Conservation (phyloP, 1,140 invertebrate genomes). For the Drosophila pectinifera region DNA sequence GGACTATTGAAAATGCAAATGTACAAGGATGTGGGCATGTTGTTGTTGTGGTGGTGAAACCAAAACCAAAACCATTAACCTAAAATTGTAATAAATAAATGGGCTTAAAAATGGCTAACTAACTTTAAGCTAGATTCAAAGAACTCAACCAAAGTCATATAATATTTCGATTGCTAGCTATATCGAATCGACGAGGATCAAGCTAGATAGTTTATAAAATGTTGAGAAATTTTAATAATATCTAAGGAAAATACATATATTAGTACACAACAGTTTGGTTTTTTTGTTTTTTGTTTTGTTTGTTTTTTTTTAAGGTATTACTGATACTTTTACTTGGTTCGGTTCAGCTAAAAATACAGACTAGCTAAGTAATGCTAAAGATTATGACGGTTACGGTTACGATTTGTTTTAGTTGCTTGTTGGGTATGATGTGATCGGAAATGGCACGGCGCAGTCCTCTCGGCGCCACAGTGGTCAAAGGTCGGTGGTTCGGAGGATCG, state of each 20-base stretch:
- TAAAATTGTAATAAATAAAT: slow-evolving; percentile 33
- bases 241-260: slow-evolving; percentile 45
- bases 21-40: slow-evolving; percentile 46
- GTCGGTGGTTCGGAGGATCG: slow-evolving; percentile 1
- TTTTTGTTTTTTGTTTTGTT: slow-evolving; percentile 2
- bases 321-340: slow-evolving; percentile 19
- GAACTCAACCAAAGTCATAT: slow-evolving; percentile 42
- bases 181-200: slow-evolving; percentile 48
- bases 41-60: slow-evolving; percentile 22
- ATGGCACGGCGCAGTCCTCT: slow-evolving; percentile 40
- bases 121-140: slow-evolving; percentile 45
- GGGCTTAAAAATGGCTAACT: slow-evolving; percentile 26
- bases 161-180: slow-evolving; percentile 42
- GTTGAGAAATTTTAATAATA: slow-evolving; percentile 50
- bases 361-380: slow-evolving; percentile 51
- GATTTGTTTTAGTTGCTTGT: slow-evolving; percentile 46
- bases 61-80: slow-evolving; percentile 37
- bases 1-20: slow-evolving; percentile 48
- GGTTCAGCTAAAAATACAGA: slow-evolving; percentile 60
- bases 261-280: slow-evolving; percentile 20
- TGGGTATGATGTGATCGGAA: slow-evolving; percentile 49
- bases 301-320: slow-evolving; percentile 14
- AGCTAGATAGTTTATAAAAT: slow-evolving; percentile 43
- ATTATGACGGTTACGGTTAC: slow-evolving; percentile 37
- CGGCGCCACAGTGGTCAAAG: slow-evolving; percentile 21